Evolutionary conservation across 2,797 vertebrate genomes (phyloP).

Genomic region (Micrastur ruficollis): DNA sequence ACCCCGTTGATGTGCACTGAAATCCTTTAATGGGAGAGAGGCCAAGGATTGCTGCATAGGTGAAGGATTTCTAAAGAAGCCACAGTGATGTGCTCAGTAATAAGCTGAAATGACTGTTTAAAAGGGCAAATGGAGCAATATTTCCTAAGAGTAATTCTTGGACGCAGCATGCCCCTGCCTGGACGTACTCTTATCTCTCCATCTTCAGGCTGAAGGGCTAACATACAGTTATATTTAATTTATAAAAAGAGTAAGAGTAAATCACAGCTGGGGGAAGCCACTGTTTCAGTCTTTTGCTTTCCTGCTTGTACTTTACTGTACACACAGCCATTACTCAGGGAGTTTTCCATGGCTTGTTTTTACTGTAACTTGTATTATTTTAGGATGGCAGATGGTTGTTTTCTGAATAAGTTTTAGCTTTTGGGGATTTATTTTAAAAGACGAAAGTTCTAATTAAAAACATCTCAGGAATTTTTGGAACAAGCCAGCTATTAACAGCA

Average conservation of each 20-base stretch:
- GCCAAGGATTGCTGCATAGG: background rate
- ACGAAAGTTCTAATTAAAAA: background rate
- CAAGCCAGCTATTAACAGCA: accelerated
- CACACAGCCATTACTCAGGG: background rate
- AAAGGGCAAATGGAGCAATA: background rate
- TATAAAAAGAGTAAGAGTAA: background rate
- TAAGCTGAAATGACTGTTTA: background rate
- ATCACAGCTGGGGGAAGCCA: background rate
- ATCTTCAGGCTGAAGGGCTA: background rate
- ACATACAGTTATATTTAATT: background rate
- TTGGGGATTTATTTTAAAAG: background rate
- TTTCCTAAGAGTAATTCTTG: background rate
- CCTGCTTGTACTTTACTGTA: background rate
- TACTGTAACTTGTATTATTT: background rate
- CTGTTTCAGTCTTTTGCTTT: background rate
- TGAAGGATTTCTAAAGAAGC: background rate
- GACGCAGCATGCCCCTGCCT: background rate
- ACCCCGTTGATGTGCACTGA: background rate
- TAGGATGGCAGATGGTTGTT: background rate
- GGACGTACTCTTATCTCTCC: background rate
- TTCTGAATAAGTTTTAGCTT: background rate
- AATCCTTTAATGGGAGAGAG: background rate
- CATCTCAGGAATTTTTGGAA: background rate
- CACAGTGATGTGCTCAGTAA: background rate
- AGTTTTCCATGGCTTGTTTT: background rate